Base-by-base conservation (phyloP, 2,113 vertebrate genomes). In the Pollachius pollachius region DNA sequence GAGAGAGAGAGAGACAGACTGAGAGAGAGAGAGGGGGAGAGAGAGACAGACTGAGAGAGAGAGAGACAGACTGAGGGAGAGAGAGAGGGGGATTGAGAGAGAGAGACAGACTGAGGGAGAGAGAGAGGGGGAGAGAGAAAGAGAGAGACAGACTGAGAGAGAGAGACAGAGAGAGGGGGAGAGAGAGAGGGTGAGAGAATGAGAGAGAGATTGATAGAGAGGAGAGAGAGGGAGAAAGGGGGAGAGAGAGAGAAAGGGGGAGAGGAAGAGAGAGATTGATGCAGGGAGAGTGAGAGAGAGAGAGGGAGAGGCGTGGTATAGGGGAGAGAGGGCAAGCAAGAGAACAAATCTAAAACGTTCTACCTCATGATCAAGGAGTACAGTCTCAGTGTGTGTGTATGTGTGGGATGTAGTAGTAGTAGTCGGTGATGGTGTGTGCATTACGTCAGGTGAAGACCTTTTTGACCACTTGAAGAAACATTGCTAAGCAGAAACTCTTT, bases 141-240 rank as follows among this genome's bases (percentile, higher is more conserved):
- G 21, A 23, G 21, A 23, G 21, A 23, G 21, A 23, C 21, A 2
- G 21, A 23, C 21, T 23, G 21, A 23, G 21, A 81, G 73, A 75
- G 76, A 80, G 72, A 80, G 74, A 78, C 79, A 72, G 83, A 48
- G 84, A 86, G 88, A 69, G n/a, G n/a, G n/a, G n/a, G n/a, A n/a
- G n/a, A n/a, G n/a, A n/a, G n/a, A n/a, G n/a, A n/a, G n/a, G n/a
- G n/a, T n/a, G n/a, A n/a, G 71, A 69, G 76, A 66, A 23, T 2
- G 34, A 71, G 54, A 72, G 75, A 78, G 52, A n/a, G 34, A 79
- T 67, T 79, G 74, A 85, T 78, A 75, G 79, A 77, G 1, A 70
- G 63, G 21, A 70, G 77, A 82, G 58, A 66, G 71, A 21, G 81
- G 83, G 27, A 41, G 59, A 52, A 12, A 56, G 64, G 7, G 30